Conservation (phyloP, 2,888 invertebrate species). For the Tigriopus californicus region DNA sequence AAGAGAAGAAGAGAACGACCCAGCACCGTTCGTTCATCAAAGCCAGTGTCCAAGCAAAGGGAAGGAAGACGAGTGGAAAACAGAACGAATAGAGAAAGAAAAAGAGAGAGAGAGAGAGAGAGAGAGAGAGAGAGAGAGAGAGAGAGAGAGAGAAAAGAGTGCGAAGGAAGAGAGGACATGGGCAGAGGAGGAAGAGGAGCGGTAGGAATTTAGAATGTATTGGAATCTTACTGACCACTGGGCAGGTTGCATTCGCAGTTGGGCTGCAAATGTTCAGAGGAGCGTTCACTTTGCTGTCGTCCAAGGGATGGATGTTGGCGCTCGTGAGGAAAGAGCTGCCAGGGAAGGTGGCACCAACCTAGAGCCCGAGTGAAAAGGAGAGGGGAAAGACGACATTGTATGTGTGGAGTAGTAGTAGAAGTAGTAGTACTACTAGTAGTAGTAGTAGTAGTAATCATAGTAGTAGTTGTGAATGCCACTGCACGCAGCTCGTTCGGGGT, state of each 20-base stretch:
- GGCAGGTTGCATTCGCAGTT: too few relatives aligned
- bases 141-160: conserved; percentile 7
- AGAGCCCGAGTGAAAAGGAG: conserved; percentile 21
- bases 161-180: neutral
- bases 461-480: neutral
- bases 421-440: neutral
- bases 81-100: neutral
- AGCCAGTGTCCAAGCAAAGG: conserved; percentile 10
- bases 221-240: neutral
- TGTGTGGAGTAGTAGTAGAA: neutral
- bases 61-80: too few relatives aligned
- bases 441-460: neutral
- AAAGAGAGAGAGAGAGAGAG: neutral
- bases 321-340: too few relatives aligned
- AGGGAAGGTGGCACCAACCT: conserved; percentile 20
- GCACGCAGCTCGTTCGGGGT: too few relatives aligned
- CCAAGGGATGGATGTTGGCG: too few relatives aligned
- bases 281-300: too few relatives aligned
- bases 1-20: too few relatives aligned
- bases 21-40: neutral
- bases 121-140: conserved; percentile 3
- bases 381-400: too few relatives aligned
- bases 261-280: too few relatives aligned
- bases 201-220: conserved; percentile 22
- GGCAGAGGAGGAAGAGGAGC: neutral